Evolutionary conservation across 2,888 invertebrate species (phyloP).

Genomic region (Lissonota sp.): DNA sequence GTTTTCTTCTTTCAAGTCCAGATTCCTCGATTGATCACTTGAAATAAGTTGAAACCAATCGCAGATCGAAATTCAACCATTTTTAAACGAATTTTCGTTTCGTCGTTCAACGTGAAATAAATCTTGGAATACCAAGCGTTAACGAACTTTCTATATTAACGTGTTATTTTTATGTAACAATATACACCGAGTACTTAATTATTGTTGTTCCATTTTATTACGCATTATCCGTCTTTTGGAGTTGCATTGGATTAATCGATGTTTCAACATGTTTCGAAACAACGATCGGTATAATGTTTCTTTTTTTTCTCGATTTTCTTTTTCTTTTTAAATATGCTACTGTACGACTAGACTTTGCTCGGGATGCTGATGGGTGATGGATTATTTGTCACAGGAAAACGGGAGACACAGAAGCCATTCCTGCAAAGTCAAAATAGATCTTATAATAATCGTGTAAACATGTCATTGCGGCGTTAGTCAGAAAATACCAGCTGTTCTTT

Average conservation of each 20-base stretch:
- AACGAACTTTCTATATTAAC: background rate
- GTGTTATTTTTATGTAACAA: conserved; percentile 1
- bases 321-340: conserved; percentile 21
- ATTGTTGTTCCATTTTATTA: conserved; percentile 22
- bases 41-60: no score
- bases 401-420: conserved; percentile 52
- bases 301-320: background rate
- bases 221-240: conserved; percentile 10
- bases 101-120: background rate
- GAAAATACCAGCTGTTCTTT: background rate
- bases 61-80: no score
- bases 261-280: conserved; percentile 23
- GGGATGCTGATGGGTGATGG: conserved; percentile 43
- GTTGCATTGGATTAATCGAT: background rate
- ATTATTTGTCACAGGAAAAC: conserved; percentile 49
- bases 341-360: conserved; percentile 61
- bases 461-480: background rate
- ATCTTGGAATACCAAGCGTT: background rate
- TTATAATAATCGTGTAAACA: background rate
- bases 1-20: no score
- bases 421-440: conserved; percentile 50
- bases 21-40: no score
- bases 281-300: conserved; percentile 19
- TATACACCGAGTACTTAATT: conserved; percentile 20
- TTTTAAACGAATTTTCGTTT: no score